A percentile compares a stretch with the other conserved stretches of the same genome.
Evolutionary conservation across 2,113 vertebrate genomes (phyloP).

Genomic region (Callocephalon fimbriatum): DNA sequence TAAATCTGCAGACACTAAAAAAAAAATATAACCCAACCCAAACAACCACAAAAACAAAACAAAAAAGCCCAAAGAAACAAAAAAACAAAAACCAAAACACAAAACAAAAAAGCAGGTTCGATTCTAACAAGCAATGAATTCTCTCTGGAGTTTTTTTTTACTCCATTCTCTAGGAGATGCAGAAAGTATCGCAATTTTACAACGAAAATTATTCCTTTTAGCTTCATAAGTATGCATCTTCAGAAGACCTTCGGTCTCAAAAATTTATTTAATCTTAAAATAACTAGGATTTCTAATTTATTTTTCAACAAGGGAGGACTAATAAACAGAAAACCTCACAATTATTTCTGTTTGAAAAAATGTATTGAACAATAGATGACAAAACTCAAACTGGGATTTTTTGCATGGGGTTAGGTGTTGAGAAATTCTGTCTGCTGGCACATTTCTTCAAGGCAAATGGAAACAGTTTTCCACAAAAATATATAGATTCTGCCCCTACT

Average conservation of each 20-base stretch:
- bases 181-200: not conserved
- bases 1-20: too few relatives aligned
- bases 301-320: not conserved
- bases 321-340: not conserved
- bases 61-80: not conserved
- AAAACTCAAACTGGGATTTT: not conserved
- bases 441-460: not conserved
- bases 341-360: not conserved
- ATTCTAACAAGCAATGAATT: not conserved
- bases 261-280: not conserved
- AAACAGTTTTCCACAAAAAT: not conserved
- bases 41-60: not conserved
- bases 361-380: not conserved
- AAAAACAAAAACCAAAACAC: accelerated
- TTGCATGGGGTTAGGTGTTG: not conserved
- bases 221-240: not conserved
- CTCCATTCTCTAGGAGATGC: not conserved
- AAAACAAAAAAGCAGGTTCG: accelerated
- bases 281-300: not conserved
- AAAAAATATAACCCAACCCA: not conserved
- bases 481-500: not conserved
- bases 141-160: not conserved
- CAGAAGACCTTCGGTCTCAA: not conserved
- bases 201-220: not conserved
- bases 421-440: not conserved